A percentile compares a stretch with the other conserved stretches of the same genome.
Evolutionary conservation across 2,113 vertebrate genomes (phyloP).

Genomic region (Ailuropoda melanoleuca): DNA sequence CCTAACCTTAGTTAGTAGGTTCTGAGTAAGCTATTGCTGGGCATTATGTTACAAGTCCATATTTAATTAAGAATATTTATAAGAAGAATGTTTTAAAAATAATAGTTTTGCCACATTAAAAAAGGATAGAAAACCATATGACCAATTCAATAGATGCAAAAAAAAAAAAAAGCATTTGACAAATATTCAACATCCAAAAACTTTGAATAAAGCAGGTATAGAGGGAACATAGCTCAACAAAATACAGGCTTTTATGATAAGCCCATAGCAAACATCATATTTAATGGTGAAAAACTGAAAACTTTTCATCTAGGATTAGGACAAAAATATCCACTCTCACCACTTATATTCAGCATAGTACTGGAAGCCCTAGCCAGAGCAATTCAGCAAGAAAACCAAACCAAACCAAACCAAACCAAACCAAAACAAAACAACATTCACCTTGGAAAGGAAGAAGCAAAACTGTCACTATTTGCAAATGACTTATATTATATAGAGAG

Average conservation of each 20-base stretch:
- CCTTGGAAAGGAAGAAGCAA: neutral
- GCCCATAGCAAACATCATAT: neutral
- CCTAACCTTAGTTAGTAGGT: neutral
- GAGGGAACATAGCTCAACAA: neutral
- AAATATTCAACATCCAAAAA: neutral
- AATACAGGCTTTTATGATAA: neutral
- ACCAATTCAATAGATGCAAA: neutral
- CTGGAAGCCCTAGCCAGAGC: neutral
- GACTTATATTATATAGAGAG: neutral
- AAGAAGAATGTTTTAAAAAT: neutral
- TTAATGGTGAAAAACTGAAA: neutral
- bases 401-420: neutral
- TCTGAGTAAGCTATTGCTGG: neutral
- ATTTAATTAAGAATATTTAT: constrained; percentile 10
- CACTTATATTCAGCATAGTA: neutral
- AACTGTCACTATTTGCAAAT: neutral
- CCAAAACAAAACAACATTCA: neutral
- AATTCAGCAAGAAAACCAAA: neutral
- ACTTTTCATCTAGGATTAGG: neutral
- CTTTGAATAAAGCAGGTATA: neutral
- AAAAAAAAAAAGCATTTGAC: neutral
- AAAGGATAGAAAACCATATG: neutral
- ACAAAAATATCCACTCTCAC: neutral
- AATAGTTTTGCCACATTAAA: neutral
- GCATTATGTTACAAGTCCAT: neutral